A percentile compares a stretch with the other conserved stretches of the same genome.
Evolutionary conservation across 2,113 vertebrate genomes (phyloP).

Genomic region (Perca fluviatilis): DNA sequence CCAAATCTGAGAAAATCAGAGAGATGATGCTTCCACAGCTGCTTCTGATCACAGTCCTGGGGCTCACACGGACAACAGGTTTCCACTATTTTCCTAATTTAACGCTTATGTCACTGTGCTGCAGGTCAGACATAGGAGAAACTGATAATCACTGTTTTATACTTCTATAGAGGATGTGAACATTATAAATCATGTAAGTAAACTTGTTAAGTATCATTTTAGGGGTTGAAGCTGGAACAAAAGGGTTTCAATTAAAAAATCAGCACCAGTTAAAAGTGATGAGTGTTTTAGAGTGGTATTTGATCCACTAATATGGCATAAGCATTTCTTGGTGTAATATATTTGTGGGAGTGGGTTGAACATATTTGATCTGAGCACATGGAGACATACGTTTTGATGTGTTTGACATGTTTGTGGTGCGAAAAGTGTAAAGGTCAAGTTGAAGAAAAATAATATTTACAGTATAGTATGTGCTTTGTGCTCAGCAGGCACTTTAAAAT

Average conservation of each 20-base stretch:
- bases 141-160: background rate
- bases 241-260: background rate
- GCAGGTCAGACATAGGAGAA: background rate
- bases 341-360: background rate
- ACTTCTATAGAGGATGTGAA: background rate
- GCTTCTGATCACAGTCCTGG: conserved; percentile 57
- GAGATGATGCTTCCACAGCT: conserved; percentile 61
- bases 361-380: background rate
- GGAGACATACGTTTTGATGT: background rate
- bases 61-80: conserved; percentile 69
- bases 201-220: background rate
- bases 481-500: background rate
- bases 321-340: background rate
- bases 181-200: background rate
- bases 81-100: background rate
- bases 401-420: background rate
- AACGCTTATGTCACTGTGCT: background rate
- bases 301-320: background rate
- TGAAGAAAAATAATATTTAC: background rate
- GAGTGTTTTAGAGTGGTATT: background rate
- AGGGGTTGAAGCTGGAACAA: background rate
- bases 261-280: background rate
- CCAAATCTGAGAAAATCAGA: background rate
- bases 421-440: background rate
- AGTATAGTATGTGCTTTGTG: background rate